phyloP scores from a whole-genome alignment of 2,888 invertebrate genomes.

The Drosophila affinis region DNA sequence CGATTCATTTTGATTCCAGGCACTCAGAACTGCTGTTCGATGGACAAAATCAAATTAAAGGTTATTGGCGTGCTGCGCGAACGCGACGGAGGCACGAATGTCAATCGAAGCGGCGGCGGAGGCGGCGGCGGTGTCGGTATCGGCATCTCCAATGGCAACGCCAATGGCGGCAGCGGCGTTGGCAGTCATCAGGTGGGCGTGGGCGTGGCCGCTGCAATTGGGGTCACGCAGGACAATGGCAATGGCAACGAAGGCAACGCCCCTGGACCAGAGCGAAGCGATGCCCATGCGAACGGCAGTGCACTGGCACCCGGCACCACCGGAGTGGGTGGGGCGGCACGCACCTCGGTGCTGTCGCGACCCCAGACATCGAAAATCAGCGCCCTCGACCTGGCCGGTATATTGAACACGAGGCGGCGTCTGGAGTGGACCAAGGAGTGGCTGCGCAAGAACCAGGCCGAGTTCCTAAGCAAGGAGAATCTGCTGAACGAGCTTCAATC shows the following conservation, averaged over 20 bases:
- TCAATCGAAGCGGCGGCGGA: slow-evolving; percentile 67
- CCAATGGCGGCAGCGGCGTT: slow-evolving; percentile 22
- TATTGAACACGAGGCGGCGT: slow-evolving; percentile 79
- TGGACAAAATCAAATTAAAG: slow-evolving; percentile 82
- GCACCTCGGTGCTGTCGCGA: slow-evolving; percentile 63
- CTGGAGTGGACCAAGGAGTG: slow-evolving; percentile 83
- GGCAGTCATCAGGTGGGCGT: slow-evolving; percentile 47
- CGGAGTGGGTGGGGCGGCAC: slow-evolving; percentile 64
- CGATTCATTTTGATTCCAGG: slow-evolving; percentile 26
- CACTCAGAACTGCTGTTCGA: slow-evolving; percentile 35
- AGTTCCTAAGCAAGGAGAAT: slow-evolving; percentile 82
- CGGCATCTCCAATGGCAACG: slow-evolving; percentile 9
- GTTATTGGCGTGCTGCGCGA: slow-evolving; percentile 82
- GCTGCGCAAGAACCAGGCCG: slow-evolving; percentile 81
- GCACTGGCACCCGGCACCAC: slow-evolving; percentile 27
- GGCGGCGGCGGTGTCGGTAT: slow-evolving; percentile 27
- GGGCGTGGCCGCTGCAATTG: slow-evolving; percentile 55
- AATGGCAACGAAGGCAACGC: slow-evolving; percentile 63
- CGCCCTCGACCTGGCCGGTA: slow-evolving; percentile 80
- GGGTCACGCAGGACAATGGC: slow-evolving; percentile 74
- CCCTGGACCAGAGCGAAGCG: slow-evolving; percentile 52
- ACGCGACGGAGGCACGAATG: slow-evolving; percentile 75
- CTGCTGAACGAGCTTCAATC: slow-evolving; percentile 81
- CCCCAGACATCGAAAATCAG: slow-evolving; percentile 75
- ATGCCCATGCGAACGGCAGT: slow-evolving; percentile 23